A percentile compares a stretch with the other conserved stretches of the same genome.
phyloP scores from a whole-genome alignment of 2,797 vertebrate genomes.

The Phylloscopus collybita region DNA sequence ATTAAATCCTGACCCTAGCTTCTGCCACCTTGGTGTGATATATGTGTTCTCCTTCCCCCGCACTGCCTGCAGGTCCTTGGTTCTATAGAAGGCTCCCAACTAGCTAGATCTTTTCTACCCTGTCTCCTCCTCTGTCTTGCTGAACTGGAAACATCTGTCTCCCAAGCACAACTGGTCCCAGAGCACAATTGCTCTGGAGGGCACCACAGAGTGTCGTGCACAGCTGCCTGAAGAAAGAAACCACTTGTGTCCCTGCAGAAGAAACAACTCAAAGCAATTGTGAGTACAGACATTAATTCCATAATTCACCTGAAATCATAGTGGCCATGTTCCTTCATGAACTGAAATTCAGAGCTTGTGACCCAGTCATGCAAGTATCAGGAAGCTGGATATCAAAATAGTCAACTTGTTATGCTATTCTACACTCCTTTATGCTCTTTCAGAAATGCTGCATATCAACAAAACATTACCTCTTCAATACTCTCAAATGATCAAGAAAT shows the following conservation, averaged over 20 bases:
- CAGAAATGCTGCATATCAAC: neutral
- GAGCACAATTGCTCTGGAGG: neutral
- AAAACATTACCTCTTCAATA: neutral
- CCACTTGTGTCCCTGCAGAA: neutral
- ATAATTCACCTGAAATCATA: neutral
- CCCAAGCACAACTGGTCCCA: neutral
- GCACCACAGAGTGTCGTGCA: neutral
- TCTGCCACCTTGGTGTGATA: neutral
- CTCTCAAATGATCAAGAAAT: neutral
- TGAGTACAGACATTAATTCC: neutral
- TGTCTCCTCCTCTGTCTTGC: neutral
- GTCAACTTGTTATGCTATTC: neutral
- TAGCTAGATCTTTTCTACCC: neutral
- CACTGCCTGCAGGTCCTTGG: neutral
- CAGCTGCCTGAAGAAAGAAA: neutral
- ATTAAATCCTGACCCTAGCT: neutral
- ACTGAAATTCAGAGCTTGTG: neutral
- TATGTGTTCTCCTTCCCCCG: neutral
- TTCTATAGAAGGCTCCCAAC: neutral
- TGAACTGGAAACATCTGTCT: neutral
- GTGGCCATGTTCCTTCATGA: neutral
- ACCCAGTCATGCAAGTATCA: neutral
- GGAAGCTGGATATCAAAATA: neutral
- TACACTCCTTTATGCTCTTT: neutral
- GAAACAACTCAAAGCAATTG: neutral